These are phyloP conservation scores for Drosophila nigricruria DNA, from an alignment of 2,888 invertebrate species.

Conservation along the genomic window DNA sequence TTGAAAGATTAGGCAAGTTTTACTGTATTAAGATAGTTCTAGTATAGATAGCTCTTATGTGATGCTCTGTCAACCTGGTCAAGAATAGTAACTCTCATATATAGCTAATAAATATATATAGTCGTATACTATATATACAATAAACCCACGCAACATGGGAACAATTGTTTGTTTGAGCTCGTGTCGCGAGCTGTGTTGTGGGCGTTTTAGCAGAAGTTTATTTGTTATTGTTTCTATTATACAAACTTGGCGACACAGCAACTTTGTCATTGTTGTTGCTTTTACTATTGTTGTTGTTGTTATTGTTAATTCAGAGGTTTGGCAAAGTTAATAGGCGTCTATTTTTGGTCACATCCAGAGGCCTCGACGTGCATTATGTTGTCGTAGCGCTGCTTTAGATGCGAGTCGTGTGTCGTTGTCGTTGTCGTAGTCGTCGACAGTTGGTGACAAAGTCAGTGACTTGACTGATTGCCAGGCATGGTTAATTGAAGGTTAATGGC, in stretches of 20 bases:
- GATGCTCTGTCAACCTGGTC: background rate
- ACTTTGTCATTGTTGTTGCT: slow-evolving; percentile 26
- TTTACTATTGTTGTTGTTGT: slow-evolving; percentile 19
- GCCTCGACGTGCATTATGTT: slow-evolving; percentile 18
- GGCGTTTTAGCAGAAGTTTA: slow-evolving; percentile 52
- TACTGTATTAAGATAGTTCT: background rate
- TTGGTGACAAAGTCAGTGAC: slow-evolving; percentile 62
- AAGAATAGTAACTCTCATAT: background rate
- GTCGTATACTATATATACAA: slow-evolving; percentile 11
- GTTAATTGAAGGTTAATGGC: slow-evolving; percentile 78
- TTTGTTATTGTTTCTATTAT: slow-evolving; percentile 64
- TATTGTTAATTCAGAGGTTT: slow-evolving; percentile 42
- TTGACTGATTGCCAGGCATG: slow-evolving; percentile 68
- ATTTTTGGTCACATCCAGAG: slow-evolving; percentile 71
- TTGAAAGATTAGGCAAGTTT: background rate
- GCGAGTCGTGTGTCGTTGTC: slow-evolving; percentile 62
- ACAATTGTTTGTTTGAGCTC: slow-evolving; percentile 27
- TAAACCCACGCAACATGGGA: slow-evolving; percentile 33
- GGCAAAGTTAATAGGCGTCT: slow-evolving; percentile 60
- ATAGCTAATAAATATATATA: background rate
- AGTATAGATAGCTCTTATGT: background rate
- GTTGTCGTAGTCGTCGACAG: slow-evolving; percentile 28
- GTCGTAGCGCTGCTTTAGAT: slow-evolving; percentile 44
- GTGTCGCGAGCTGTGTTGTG: slow-evolving; percentile 43
- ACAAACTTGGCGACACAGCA: slow-evolving; percentile 55